These are phyloP conservation scores for Lemur catta DNA, from an alignment of 2,797 vertebrate genomes.

Conservation along the genomic window DNA sequence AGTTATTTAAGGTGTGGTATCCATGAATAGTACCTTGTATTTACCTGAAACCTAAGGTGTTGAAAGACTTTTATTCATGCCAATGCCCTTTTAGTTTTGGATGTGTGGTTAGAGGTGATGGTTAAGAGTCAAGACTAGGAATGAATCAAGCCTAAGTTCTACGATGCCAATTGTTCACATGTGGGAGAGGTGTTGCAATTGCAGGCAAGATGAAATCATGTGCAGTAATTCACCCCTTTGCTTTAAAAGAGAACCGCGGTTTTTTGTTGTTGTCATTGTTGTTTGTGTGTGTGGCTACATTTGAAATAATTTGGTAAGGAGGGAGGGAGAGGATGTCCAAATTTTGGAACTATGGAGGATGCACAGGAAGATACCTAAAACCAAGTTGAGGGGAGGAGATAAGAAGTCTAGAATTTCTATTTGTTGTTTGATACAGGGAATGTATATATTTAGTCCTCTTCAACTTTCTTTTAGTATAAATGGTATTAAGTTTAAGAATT, in stretches of 20 bases:
- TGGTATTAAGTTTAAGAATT: neutral
- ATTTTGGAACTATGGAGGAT: neutral
- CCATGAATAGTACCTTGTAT: slow-evolving; percentile 48
- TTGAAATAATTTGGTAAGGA: neutral
- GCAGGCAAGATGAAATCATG: neutral
- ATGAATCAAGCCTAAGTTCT: neutral
- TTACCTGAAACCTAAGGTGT: slow-evolving; percentile 31
- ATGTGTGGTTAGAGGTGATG: neutral
- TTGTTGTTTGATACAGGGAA: neutral
- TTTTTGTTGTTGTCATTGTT: neutral
- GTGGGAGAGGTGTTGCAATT: neutral
- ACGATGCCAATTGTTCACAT: neutral
- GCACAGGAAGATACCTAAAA: neutral
- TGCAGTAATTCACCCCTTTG: neutral
- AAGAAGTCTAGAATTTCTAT: neutral
- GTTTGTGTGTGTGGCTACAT: neutral
- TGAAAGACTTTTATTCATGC: slow-evolving; percentile 42
- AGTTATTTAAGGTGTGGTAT: slow-evolving; percentile 64
- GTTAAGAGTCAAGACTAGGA: neutral
- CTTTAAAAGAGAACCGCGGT: neutral
- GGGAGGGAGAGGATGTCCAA: neutral
- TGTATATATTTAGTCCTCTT: neutral
- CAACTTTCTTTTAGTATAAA: neutral
- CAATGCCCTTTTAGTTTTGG: neutral
- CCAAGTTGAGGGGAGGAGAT: neutral